These are phyloP conservation scores for Abramis brama DNA, from an alignment of 2,113 vertebrate species.

Conservation along the genomic window DNA sequence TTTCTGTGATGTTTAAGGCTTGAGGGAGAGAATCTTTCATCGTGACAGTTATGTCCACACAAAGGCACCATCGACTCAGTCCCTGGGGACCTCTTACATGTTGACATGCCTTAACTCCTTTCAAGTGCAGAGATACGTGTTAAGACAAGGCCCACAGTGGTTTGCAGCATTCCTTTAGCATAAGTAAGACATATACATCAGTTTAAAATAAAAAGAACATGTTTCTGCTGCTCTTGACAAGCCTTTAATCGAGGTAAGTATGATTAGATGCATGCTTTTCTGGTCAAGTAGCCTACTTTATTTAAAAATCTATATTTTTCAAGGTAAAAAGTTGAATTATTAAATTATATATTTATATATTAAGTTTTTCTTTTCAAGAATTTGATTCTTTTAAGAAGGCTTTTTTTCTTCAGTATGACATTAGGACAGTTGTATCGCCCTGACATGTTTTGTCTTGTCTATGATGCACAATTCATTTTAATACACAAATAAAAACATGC, in stretches of 20 bases:
- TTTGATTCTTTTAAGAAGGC: not conserved
- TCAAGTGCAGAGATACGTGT: constrained; percentile 29
- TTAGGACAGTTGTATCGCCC: not conserved
- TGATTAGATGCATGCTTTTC: constrained; percentile 2
- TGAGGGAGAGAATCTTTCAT: constrained; percentile 1
- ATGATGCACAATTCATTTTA: not conserved
- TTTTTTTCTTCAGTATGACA: not conserved
- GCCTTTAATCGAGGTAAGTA: not conserved
- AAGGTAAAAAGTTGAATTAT: not conserved
- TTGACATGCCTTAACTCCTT: constrained; percentile 31
- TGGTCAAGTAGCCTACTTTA: not conserved
- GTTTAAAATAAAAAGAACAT: not conserved
- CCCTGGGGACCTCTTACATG: constrained; percentile 19
- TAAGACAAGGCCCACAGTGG: constrained; percentile 34
- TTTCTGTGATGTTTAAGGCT: constrained; percentile 8
- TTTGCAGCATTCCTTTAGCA: constrained; percentile 41
- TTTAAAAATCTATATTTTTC: not conserved
- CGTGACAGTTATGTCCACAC: not conserved
- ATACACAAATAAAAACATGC: not conserved
- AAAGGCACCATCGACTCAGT: not conserved
- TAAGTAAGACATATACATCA: not conserved
- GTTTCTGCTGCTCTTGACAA: constrained; percentile 16
- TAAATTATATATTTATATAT: not conserved
- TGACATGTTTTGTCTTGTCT: not conserved
- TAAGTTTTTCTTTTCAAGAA: not conserved